Evolutionary conservation across 1,140 invertebrate species (phyloP).

Genomic region (Drosophila tristis): DNA sequence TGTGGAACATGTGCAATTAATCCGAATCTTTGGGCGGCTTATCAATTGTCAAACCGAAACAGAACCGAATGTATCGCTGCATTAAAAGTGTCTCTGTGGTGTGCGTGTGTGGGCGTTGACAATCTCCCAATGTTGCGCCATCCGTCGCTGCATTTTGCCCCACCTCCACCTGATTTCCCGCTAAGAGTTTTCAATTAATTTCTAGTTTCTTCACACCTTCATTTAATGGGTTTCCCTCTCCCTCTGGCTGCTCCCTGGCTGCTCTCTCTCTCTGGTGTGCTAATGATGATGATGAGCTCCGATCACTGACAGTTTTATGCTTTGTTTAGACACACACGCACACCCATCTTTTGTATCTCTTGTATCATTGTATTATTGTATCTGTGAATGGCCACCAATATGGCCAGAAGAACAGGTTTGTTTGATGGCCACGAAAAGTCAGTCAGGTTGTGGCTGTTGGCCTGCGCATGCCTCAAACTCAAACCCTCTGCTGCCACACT

Average conservation of each 20-base stretch:
- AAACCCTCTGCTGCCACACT: no score
- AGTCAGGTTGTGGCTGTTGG: conserved; percentile 1
- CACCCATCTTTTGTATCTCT: no score
- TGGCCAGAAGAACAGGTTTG: conserved; percentile 36
- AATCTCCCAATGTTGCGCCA: conserved; percentile 37
- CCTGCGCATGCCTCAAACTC: conserved; percentile 27
- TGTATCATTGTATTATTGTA: no score
- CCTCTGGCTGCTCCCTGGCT: no score
- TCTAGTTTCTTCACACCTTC: conserved; percentile 72
- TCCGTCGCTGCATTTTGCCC: conserved; percentile 14
- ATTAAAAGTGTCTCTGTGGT: conserved; percentile 8
- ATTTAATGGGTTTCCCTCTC: conserved; percentile 47
- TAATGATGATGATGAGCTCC: conserved; percentile 62
- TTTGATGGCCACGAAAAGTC: background rate
- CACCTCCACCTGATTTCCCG: background rate
- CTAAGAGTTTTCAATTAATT: conserved; percentile 49
- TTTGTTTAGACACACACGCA: conserved; percentile 77
- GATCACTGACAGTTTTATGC: conserved; percentile 83
- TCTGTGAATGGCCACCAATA: conserved; percentile 2
- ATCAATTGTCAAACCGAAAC: conserved; percentile 77
- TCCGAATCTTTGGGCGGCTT: conserved; percentile 73
- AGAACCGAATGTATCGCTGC: no score
- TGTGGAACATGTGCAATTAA: conserved; percentile 80
- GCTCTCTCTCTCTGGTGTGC: no score
- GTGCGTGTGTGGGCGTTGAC: conserved; percentile 47